A percentile compares a stretch with the other conserved stretches of the same genome.
These are phyloP conservation scores for Sabatieria punctata DNA, from an alignment of 2,888 invertebrate species.

Conservation along the genomic window DNA sequence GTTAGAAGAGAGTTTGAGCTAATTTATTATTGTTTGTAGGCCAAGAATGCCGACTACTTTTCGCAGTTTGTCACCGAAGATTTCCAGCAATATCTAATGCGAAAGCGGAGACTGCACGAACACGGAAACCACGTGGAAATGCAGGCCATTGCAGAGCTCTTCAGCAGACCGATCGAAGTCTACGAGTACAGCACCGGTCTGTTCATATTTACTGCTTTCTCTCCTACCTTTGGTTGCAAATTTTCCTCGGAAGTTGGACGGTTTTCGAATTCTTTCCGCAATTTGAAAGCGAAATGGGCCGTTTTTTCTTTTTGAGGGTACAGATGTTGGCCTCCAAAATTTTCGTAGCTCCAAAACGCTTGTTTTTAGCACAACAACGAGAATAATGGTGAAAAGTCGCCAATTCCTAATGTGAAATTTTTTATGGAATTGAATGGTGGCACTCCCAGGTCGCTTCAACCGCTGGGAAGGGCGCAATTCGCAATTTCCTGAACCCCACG, in stretches of 20 bases:
- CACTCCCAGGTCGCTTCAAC: too few relatives aligned
- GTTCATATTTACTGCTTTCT: conserved; percentile 12
- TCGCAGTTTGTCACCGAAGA: conserved; percentile 75
- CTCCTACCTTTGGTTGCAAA: neutral
- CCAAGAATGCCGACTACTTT: conserved; percentile 66
- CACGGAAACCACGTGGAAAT: conserved; percentile 82
- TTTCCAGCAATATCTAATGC: conserved; percentile 58
- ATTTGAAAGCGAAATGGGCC: too few relatives aligned
- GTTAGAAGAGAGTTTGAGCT: too few relatives aligned
- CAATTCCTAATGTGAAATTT: too few relatives aligned
- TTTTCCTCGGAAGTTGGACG: neutral
- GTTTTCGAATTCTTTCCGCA: neutral
- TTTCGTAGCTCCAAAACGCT: too few relatives aligned
- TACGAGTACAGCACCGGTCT: conserved; percentile 57
- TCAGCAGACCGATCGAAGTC: conserved; percentile 67
- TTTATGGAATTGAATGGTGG: too few relatives aligned
- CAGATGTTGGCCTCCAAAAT: too few relatives aligned
- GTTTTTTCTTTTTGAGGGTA: too few relatives aligned
- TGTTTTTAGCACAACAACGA: too few relatives aligned
- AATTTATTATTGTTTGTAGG: conserved; percentile 40
- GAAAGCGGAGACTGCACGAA: conserved; percentile 58
- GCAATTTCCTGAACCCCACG: too few relatives aligned
- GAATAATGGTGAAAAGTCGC: too few relatives aligned
- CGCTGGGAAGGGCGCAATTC: too few relatives aligned
- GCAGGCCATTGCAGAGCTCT: conserved; percentile 74